Percentiles rank a stretch among this genome's conserved stretches.
phyloP scores from a whole-genome alignment of 2,797 vertebrate genomes.

The Clarias platycephalus region DNA sequence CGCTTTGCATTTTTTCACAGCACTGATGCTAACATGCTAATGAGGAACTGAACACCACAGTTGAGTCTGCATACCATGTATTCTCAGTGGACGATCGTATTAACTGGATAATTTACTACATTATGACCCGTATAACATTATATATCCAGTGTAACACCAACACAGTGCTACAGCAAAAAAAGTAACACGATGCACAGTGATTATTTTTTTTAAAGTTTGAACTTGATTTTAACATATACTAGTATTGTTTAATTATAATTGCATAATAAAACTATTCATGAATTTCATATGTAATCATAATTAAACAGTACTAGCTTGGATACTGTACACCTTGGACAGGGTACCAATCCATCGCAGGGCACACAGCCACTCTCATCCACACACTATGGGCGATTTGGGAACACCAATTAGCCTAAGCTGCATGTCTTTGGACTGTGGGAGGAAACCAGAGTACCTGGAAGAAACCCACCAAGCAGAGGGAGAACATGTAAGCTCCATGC shows the following conservation, averaged over 20 bases:
- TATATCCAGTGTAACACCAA: not conserved
- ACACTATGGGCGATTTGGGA: no score
- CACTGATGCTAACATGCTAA: conserved; percentile 25
- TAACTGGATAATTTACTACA: not conserved
- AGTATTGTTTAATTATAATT: no score
- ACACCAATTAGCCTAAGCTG: no score
- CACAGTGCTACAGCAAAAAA: not conserved
- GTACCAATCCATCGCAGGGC: no score
- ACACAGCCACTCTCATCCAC: no score
- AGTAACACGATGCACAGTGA: not conserved
- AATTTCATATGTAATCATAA: no score
- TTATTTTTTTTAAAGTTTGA: not conserved
- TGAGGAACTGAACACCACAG: conserved; percentile 3
- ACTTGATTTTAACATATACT: not conserved
- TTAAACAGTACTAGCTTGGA: no score
- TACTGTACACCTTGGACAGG: no score
- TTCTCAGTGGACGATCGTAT: not conserved
- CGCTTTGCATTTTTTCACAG: not conserved
- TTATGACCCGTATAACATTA: not conserved
- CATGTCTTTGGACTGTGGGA: no score
- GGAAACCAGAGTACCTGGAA: no score
- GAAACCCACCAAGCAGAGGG: no score
- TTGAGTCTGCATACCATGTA: conserved; percentile 7
- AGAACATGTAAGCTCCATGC: no score
- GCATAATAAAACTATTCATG: not conserved